phyloP scores from a whole-genome alignment of 2,797 vertebrate species.

The Gila robusta region DNA sequence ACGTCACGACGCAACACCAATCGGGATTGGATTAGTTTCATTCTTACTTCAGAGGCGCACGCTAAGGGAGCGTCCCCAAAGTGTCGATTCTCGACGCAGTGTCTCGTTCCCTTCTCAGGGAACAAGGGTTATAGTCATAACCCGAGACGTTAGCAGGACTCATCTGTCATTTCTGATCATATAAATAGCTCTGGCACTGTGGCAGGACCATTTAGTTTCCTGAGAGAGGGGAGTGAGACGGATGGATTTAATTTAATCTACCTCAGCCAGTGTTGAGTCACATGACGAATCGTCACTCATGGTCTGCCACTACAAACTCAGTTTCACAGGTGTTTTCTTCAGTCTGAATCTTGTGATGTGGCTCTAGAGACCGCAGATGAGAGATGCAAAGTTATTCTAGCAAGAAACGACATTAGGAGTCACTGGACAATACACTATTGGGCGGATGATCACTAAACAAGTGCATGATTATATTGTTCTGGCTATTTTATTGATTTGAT shows the following conservation, averaged over 20 bases:
- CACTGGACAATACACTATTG: background rate
- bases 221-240: slow-evolving; percentile 49
- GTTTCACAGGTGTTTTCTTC: slow-evolving; percentile 6
- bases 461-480: background rate
- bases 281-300: slow-evolving; percentile 63
- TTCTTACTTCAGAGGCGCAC: too few relatives aligned
- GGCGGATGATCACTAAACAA: background rate
- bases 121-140: too few relatives aligned
- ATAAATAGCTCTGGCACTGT: slow-evolving; percentile 64
- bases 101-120: too few relatives aligned
- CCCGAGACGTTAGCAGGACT: slow-evolving; percentile 53
- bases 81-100: too few relatives aligned
- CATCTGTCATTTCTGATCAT: slow-evolving; percentile 57
- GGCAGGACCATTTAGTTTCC: slow-evolving; percentile 63
- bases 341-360: background rate
- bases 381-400: background rate
- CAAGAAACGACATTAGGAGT: background rate
- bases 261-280: slow-evolving; percentile 55
- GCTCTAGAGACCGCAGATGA: slow-evolving; percentile 6
- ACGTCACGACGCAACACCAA: too few relatives aligned
- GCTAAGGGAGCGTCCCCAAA: too few relatives aligned
- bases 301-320: slow-evolving; percentile 26
- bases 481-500: background rate
- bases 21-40: too few relatives aligned
- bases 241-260: slow-evolving; percentile 69